Base-by-base conservation (phyloP, 2,888 invertebrate genomes). In the Podotricha telesiphe region DNA sequence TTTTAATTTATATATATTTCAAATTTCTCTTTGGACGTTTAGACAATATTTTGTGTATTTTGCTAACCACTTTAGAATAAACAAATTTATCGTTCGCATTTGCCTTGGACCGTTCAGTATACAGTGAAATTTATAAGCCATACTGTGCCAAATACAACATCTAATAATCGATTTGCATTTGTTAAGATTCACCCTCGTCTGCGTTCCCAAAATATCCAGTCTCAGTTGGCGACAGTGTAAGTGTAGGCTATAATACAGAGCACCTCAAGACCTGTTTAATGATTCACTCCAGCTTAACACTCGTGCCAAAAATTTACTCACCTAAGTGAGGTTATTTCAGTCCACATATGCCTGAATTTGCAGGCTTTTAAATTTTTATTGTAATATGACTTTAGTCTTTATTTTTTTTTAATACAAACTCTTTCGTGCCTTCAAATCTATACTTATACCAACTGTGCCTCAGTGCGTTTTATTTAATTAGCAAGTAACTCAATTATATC, bases 281-380 rank as follows among this genome's bases (percentile, higher is more conserved):
- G 65, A 69, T 65, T 65, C 65, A 69, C 65, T 61, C 40, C 55
- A 62, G 47, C 34, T 67, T 28, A 67, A 61, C 67, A 65, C 65
- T 53, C 47, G 22, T 48, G 61, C 61, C 69, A 61, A 65, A 65
- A 69, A 65, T 53, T 51, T 28, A 37, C 45, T 55, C 53, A 17
- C 17, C 56, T 15, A 40, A 51, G 50, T 28, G 20, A 34, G 20
- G 13, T 17, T 68, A 56, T 51, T 61, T 67, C 34, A 42, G 50
- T 42, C 45, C 13, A 19, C 34, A 10, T 17, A 17, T 45, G 11
- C 22, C 42, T 34, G 17, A 17, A 55, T 28, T 7, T 53, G n/a
- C n/a, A 53, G 3, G 10, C 10, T 42, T 42, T 3, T 42, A 42
- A 11, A 11, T 13, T 11, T 42, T 42, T 42, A 13, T 13, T 42